Conservation (phyloP, 2,113 vertebrate species). For the Psittacula cyanocephala region DNA sequence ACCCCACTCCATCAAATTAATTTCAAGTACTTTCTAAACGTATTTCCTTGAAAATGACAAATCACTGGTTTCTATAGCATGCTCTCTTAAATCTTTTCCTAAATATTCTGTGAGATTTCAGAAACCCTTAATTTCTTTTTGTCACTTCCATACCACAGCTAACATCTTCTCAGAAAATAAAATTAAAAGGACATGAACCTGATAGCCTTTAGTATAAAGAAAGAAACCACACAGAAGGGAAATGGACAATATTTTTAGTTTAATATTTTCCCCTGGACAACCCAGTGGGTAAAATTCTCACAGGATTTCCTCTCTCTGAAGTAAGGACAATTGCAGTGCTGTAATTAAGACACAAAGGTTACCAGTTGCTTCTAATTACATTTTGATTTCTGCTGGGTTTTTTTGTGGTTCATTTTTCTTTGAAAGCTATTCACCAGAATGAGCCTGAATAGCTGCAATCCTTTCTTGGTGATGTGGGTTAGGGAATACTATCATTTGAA, state of each 20-base stretch:
- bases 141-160: not conserved
- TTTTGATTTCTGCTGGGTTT: not conserved
- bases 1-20: not conserved
- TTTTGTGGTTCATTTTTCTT: conserved; percentile 36
- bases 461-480: not conserved
- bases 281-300: not conserved
- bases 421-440: conserved; percentile 9
- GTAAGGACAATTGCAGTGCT: not conserved
- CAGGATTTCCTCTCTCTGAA: not conserved
- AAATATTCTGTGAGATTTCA: not conserved
- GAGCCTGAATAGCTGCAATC: conserved; percentile 14
- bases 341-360: conserved; percentile 2
- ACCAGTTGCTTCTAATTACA: not conserved
- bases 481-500: conserved; percentile 13
- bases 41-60: not conserved
- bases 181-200: not conserved
- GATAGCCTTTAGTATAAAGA: not conserved
- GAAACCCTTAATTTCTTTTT: not conserved
- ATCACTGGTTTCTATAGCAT: not conserved
- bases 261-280: not conserved
- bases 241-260: not conserved
- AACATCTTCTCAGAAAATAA: not conserved
- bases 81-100: not conserved
- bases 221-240: not conserved
- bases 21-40: not conserved